Percentiles rank a stretch among this genome's conserved stretches.
phyloP scores from a whole-genome alignment of 2,888 invertebrate genomes.

The Watsonalla cultraria region DNA sequence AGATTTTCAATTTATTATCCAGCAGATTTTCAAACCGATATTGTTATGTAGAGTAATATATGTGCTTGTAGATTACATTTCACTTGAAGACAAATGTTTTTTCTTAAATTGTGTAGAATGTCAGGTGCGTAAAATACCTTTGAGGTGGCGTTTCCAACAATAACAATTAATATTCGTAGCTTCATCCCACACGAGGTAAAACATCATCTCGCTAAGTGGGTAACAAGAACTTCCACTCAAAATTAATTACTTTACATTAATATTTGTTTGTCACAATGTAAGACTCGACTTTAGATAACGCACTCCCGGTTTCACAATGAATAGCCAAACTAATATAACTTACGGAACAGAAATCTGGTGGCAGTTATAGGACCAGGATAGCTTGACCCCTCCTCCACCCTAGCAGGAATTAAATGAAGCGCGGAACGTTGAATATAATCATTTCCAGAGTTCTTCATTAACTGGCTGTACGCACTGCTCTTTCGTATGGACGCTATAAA shows the following conservation, averaged over 20 bases:
- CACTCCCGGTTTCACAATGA: slow-evolving; percentile 40
- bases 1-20: too few species aligned
- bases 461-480: slow-evolving; percentile 52
- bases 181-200: too few species aligned
- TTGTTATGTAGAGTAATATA: too few species aligned
- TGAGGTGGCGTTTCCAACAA: too few species aligned
- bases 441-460: slow-evolving; percentile 18
- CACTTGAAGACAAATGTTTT: too few species aligned
- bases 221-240: background rate
- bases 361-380: slow-evolving; percentile 26
- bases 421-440: slow-evolving; percentile 5
- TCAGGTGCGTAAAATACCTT: too few species aligned
- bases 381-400: slow-evolving; percentile 18
- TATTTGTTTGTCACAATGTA: slow-evolving; percentile 19
- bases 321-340: slow-evolving; percentile 47
- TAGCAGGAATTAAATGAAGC: slow-evolving; percentile 5
- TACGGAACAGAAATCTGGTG: slow-evolving; percentile 32
- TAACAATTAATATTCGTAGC: too few species aligned
- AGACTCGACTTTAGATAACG: slow-evolving; percentile 34
- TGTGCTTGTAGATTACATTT: too few species aligned
- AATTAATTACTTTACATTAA: slow-evolving; percentile 5
- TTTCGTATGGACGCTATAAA: slow-evolving; percentile 63
- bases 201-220: too few species aligned
- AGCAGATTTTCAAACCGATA: too few species aligned
- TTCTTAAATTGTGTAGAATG: too few species aligned